Evolutionary conservation across 2,888 invertebrate genomes (phyloP).

Genomic region (Hololepta plana): DNA sequence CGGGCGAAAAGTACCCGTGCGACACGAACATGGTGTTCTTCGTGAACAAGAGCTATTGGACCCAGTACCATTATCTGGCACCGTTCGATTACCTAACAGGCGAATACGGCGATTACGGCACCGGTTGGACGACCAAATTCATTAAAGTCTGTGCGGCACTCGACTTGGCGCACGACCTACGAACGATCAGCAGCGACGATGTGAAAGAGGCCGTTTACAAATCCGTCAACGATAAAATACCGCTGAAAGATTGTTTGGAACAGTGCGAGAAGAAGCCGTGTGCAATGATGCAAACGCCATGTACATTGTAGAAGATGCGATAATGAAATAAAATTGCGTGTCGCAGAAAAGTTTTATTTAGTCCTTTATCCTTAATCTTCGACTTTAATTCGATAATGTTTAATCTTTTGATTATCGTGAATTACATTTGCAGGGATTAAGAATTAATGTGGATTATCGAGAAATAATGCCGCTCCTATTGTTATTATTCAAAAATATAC

Average conservation of each 20-base stretch:
- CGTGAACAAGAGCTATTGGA: slow-evolving; percentile 58
- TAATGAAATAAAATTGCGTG: too few species aligned
- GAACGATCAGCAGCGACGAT: slow-evolving; percentile 41
- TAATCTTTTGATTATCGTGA: too few species aligned
- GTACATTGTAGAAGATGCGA: too few species aligned
- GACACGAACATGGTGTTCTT: slow-evolving; percentile 63
- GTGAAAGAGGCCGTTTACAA: slow-evolving; percentile 44
- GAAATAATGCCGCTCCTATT: too few species aligned
- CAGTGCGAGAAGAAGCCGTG: too few species aligned
- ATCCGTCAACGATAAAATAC: slow-evolving; percentile 34
- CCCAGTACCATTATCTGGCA: slow-evolving; percentile 60
- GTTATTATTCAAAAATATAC: too few species aligned
- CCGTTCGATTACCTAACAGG: slow-evolving; percentile 70
- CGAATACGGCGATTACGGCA: slow-evolving; percentile 60
- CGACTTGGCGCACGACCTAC: slow-evolving; percentile 42
- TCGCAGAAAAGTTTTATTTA: too few species aligned
- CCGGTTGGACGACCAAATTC: slow-evolving; percentile 45
- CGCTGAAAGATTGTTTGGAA: slow-evolving; percentile 37
- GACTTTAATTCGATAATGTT: too few species aligned
- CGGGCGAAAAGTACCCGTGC: slow-evolving; percentile 49
- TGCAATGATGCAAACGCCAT: too few species aligned
- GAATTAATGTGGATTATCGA: too few species aligned
- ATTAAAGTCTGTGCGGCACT: slow-evolving; percentile 53
- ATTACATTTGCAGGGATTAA: too few species aligned
- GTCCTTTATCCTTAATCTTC: too few species aligned